Evolutionary conservation across 2,888 invertebrate species (phyloP).

Genomic region (Sipha maydis): DNA sequence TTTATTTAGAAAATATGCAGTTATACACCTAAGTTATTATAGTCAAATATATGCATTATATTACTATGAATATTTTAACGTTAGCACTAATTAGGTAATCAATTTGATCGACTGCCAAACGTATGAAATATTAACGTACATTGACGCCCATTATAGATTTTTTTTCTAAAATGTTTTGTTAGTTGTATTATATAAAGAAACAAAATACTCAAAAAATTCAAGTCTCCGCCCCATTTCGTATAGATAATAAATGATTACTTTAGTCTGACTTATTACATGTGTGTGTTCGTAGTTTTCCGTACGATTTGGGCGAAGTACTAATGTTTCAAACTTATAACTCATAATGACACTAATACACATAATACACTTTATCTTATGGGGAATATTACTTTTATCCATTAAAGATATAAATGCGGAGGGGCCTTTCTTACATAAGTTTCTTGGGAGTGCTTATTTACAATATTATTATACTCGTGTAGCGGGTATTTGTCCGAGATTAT

Average conservation of each 20-base stretch:
- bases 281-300: slow-evolving; percentile 9
- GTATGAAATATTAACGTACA: neutral
- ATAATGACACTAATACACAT: neutral
- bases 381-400: slow-evolving; percentile 16
- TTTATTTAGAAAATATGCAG: too few species aligned
- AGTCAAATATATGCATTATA: too few species aligned
- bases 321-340: neutral
- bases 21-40: too few species aligned
- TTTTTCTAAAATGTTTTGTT: neutral
- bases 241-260: slow-evolving; percentile 31
- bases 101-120: neutral
- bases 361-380: slow-evolving; percentile 13
- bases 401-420: neutral
- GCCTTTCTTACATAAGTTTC: neutral
- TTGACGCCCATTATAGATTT: slow-evolving; percentile 11
- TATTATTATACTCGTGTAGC: too few species aligned
- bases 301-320: slow-evolving; percentile 22
- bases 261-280: neutral
- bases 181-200: neutral
- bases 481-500: too few species aligned
- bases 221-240: slow-evolving; percentile 7
- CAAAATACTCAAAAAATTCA: neutral
- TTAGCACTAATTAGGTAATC: neutral
- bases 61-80: neutral
- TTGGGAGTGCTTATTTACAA: neutral